A percentile compares a stretch with the other conserved stretches of the same genome.
Evolutionary conservation across 30 jellyfish, hydroid and myxozoan species (phyloP).

Genomic region (Rhopilema esculentum): DNA sequence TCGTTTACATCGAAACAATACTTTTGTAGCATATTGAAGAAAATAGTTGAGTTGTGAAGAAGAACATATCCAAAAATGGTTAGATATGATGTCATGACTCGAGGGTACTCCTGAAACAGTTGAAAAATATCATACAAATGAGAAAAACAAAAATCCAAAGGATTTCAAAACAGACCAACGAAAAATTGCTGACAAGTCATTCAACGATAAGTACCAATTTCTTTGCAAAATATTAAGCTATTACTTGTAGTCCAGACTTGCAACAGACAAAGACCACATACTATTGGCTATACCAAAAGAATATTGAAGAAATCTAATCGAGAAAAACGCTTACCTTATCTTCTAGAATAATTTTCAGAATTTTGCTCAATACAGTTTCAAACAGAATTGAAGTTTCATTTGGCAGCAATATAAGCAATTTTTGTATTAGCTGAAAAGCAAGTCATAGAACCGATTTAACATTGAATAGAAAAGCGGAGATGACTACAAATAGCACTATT

Average conservation of each 20-base stretch:
- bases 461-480: too few relatives aligned
- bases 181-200: too few relatives aligned
- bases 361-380: conserved; percentile 19
- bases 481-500: not conserved
- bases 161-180: too few relatives aligned
- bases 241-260: too few relatives aligned
- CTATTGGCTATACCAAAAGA: too few relatives aligned
- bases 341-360: conserved; percentile 14
- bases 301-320: too few relatives aligned
- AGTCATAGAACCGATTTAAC: not conserved
- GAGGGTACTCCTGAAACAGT: conserved; percentile 55
- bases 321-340: conserved; percentile 54
- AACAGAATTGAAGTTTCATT: conserved; percentile 36
- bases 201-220: too few relatives aligned
- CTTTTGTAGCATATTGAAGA: conserved; percentile 48
- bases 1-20: conserved; percentile 18
- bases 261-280: too few relatives aligned
- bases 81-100: conserved; percentile 33
- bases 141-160: too few relatives aligned
- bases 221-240: too few relatives aligned
- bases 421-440: conserved; percentile 15
- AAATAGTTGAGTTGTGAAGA: conserved; percentile 48
- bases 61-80: conserved; percentile 53
- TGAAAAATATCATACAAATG: not conserved
- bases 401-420: conserved; percentile 32